These are phyloP conservation scores for Micropoecilia bifurca DNA, from an alignment of 2,797 vertebrate genomes.

Conservation along the genomic window DNA sequence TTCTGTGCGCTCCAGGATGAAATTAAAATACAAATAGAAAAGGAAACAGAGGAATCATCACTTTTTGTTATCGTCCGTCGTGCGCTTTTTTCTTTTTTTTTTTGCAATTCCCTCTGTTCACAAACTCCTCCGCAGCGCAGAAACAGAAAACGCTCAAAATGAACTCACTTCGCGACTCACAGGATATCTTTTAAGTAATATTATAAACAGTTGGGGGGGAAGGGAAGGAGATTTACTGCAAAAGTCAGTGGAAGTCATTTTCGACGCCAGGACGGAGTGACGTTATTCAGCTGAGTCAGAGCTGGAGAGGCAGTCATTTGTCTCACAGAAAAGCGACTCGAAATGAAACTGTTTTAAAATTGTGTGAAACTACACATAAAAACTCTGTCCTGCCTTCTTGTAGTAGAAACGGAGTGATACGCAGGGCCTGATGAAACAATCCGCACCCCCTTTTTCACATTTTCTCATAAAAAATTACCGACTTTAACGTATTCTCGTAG, in stretches of 20 bases:
- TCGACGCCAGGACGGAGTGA: conserved; percentile 19
- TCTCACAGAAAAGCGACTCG: not conserved
- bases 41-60: conserved; percentile 80
- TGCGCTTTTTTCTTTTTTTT: conserved; percentile 29
- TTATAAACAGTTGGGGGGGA: conserved; percentile 45
- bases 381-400: not conserved
- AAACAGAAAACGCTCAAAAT: conserved; percentile 65
- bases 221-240: conserved; percentile 38
- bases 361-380: not conserved
- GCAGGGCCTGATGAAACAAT: not conserved
- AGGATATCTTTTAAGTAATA: conserved; percentile 64
- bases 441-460: not conserved
- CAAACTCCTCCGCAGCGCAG: conserved; percentile 72
- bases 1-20: conserved; percentile 63
- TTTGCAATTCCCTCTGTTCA: conserved; percentile 72
- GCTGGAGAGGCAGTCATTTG: not conserved
- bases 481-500: not conserved
- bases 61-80: conserved; percentile 74
- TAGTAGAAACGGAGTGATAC: not conserved
- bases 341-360: not conserved
- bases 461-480: not conserved
- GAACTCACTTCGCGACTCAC: conserved; percentile 63
- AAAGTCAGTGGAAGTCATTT: conserved; percentile 49
- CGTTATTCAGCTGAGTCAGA: conserved; percentile 25
- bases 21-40: conserved; percentile 81